Conservation (phyloP, 2,888 invertebrate species). For the Pocota personata region DNA sequence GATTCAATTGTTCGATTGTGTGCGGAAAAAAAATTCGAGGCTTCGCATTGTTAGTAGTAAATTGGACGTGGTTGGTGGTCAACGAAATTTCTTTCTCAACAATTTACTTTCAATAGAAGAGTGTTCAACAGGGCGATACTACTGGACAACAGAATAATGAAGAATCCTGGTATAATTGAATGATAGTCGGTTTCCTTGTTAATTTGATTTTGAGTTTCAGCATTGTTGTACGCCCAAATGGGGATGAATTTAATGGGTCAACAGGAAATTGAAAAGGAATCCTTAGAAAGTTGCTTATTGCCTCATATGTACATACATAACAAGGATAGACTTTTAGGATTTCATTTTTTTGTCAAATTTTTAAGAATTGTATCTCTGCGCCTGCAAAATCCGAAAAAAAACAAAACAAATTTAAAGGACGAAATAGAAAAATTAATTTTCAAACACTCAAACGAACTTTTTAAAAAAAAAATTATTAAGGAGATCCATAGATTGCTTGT, state of each 20-base stretch:
- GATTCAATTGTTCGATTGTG: conserved; percentile 46
- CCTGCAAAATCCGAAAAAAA: too few species aligned
- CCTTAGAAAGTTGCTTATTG: conserved; percentile 11
- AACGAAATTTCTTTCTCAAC: conserved; percentile 50
- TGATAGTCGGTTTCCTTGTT: conserved; percentile 21
- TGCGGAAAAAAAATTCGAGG: conserved; percentile 27
- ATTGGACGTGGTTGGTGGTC: conserved; percentile 62
- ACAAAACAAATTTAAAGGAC: too few species aligned
- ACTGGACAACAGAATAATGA: conserved; percentile 15
- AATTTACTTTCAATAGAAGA: conserved; percentile 49
- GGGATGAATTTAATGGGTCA: conserved; percentile 50
- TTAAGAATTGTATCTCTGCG: too few species aligned
- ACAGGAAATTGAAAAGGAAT: conserved; percentile 25
- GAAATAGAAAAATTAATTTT: too few species aligned
- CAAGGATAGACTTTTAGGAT: too few species aligned
- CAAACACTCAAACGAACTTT: too few species aligned
- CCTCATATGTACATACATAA: too few species aligned
- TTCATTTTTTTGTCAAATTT: too few species aligned
- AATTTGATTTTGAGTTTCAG: conserved; percentile 8
- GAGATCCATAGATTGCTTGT: too few species aligned
- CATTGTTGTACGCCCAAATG: background rate
- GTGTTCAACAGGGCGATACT: background rate
- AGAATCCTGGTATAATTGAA: conserved; percentile 13
- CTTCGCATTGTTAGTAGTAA: conserved; percentile 57
- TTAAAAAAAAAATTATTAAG: too few species aligned